Evolutionary conservation across 1,140 invertebrate species (phyloP).

Genomic region (Drosophila yakuba): DNA sequence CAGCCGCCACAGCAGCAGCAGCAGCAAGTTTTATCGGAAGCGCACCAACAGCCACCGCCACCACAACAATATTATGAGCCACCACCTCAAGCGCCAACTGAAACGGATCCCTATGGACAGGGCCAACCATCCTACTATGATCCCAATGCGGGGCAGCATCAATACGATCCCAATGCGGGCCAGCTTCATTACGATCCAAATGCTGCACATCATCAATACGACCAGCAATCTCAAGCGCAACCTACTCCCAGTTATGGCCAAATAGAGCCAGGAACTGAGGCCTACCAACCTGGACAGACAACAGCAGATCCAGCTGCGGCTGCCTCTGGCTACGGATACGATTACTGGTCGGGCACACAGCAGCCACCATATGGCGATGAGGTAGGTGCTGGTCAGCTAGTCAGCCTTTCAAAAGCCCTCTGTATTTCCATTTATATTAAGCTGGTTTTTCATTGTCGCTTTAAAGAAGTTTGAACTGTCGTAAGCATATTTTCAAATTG

Average conservation of each 20-base stretch:
- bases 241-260: slow-evolving; percentile 18
- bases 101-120: slow-evolving; percentile 41
- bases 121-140: slow-evolving; percentile 60
- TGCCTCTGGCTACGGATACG: slow-evolving; percentile 41
- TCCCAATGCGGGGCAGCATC: slow-evolving; percentile 47
- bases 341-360: slow-evolving; percentile 61
- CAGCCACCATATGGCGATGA: slow-evolving; percentile 71
- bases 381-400: slow-evolving; percentile 37
- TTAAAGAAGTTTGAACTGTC: neutral
- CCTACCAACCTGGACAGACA: slow-evolving; percentile 22
- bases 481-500: neutral
- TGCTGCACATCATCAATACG: slow-evolving; percentile 34
- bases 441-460: no score
- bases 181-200: slow-evolving; percentile 33
- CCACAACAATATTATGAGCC: slow-evolving; percentile 59
- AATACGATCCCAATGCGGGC: slow-evolving; percentile 34
- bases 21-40: slow-evolving; percentile 14
- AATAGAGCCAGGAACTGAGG: slow-evolving; percentile 16
- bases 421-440: neutral
- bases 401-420: slow-evolving; percentile 1
- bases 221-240: slow-evolving; percentile 7
- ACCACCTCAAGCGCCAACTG: slow-evolving; percentile 21
- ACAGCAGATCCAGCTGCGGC: slow-evolving; percentile 2
- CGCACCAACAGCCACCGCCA: neutral
- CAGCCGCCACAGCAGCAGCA: slow-evolving; percentile 28